phyloP scores from a whole-genome alignment of 2,888 invertebrate genomes.

The Drosophila glabriapex region DNA sequence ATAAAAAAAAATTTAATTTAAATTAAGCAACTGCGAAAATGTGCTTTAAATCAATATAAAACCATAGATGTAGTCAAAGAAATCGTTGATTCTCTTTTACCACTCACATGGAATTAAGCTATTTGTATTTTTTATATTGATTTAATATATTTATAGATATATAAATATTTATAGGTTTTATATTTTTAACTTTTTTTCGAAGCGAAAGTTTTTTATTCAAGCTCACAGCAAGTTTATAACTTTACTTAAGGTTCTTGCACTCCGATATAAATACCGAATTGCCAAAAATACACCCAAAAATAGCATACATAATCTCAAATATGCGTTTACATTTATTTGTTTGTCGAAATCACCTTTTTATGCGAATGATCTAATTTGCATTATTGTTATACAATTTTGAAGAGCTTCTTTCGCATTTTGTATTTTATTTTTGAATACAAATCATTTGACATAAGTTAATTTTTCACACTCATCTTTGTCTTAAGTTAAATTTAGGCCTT shows the following conservation, averaged over 20 bases:
- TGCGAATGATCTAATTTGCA: constrained; percentile 21
- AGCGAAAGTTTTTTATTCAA: not conserved
- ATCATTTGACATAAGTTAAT: constrained; percentile 11
- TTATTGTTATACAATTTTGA: not conserved
- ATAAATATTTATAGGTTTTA: not conserved
- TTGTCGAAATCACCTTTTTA: not conserved
- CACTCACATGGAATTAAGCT: not conserved
- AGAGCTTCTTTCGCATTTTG: constrained; percentile 21
- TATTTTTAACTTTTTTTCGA: not conserved
- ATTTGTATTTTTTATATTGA: not conserved
- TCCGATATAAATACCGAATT: not conserved
- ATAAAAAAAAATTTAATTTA: not conserved
- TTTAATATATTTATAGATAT: not conserved
- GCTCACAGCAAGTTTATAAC: not conserved
- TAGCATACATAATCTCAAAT: not conserved
- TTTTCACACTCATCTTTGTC: not conserved
- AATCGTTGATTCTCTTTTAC: not conserved
- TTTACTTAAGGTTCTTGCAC: not conserved
- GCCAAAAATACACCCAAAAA: not conserved
- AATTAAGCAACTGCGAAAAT: not conserved
- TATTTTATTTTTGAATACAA: constrained; percentile 14
- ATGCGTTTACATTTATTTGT: not conserved
- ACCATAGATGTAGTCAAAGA: not conserved
- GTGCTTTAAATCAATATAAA: not conserved
- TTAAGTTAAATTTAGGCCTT: not conserved